These are phyloP conservation scores for Lithobates pipiens DNA, from an alignment of 2,797 vertebrate genomes.

Conservation along the genomic window DNA sequence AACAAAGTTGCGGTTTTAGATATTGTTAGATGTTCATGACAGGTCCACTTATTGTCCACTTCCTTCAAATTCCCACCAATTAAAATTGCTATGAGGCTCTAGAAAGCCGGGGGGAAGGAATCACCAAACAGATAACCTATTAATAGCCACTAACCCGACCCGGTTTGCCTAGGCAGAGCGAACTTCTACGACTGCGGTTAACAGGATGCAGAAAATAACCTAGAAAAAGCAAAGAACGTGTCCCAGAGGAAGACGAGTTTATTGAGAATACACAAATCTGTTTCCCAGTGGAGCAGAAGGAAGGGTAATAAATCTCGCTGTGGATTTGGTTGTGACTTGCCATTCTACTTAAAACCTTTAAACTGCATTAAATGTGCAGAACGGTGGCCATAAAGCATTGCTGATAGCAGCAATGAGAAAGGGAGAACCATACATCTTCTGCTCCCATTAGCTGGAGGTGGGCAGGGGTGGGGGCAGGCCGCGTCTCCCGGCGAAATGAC, in stretches of 20 bases:
- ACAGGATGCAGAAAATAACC: conserved; percentile 16
- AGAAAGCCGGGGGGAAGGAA: no score
- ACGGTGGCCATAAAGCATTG: conserved; percentile 54
- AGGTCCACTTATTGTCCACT: no score
- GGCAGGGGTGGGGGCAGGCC: conserved; percentile 38
- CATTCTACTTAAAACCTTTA: conserved; percentile 60
- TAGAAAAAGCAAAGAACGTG: not conserved
- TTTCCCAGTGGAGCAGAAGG: conserved; percentile 15
- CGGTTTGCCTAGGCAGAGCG: not conserved
- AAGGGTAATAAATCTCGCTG: conserved; percentile 43
- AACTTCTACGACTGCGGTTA: conserved; percentile 4
- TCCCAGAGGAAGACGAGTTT: conserved; percentile 32
- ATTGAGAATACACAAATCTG: conserved; percentile 53
- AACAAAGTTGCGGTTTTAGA: no score
- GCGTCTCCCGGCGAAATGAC: conserved; percentile 44
- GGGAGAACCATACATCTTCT: conserved; percentile 52
- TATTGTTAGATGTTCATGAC: no score
- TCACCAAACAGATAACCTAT: no score
- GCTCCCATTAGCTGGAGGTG: conserved; percentile 56
- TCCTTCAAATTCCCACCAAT: no score
- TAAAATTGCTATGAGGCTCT: no score
- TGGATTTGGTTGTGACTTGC: conserved; percentile 56
- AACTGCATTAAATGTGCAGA: conserved; percentile 60
- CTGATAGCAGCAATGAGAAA: conserved; percentile 57
- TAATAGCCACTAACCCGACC: not conserved